These are phyloP conservation scores for Anadara kagoshimensis DNA, from an alignment of 1,140 invertebrate species.

Conservation along the genomic window DNA sequence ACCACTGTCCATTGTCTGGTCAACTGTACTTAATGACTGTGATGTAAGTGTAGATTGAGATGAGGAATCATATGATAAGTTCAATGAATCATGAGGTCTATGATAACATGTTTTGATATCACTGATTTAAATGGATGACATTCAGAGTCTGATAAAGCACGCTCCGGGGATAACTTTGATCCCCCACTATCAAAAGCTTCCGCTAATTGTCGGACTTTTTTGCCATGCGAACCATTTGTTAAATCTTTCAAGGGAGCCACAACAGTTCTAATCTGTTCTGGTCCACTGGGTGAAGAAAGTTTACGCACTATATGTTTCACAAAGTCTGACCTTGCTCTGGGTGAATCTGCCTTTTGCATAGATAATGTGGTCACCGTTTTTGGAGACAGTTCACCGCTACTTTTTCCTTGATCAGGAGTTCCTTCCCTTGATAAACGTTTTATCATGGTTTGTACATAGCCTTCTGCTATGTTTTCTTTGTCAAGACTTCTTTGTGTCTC, in stretches of 20 bases:
- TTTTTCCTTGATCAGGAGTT: conserved; percentile 51
- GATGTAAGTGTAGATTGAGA: conserved; percentile 41
- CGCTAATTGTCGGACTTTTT: conserved; percentile 54
- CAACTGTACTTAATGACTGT: conserved; percentile 28
- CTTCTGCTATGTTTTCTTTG: conserved; percentile 64
- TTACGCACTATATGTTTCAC: conserved; percentile 59
- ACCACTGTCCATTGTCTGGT: conserved; percentile 20
- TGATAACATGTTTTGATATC: conserved; percentile 6
- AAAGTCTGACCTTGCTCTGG: conserved; percentile 59
- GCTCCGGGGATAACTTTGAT: conserved; percentile 36
- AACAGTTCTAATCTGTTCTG: conserved; percentile 39
- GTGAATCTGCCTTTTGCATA: conserved; percentile 51
- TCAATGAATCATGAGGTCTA: conserved; percentile 28
- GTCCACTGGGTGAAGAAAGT: conserved; percentile 54
- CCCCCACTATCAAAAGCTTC: conserved; percentile 51
- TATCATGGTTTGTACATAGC: conserved; percentile 62
- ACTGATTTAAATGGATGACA: conserved; percentile 25
- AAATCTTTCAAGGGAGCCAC: conserved; percentile 59
- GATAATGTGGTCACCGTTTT: conserved; percentile 29
- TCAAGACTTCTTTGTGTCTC: conserved; percentile 43
- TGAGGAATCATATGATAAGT: conserved; percentile 35
- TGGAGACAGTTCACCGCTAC: conserved; percentile 39
- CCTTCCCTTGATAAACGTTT: conserved; percentile 63
- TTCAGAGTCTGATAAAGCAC: conserved; percentile 49
- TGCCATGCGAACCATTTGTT: conserved; percentile 53